Conservation (phyloP, 2,113 vertebrate species). For the Onychostruthus taczanowskii region DNA sequence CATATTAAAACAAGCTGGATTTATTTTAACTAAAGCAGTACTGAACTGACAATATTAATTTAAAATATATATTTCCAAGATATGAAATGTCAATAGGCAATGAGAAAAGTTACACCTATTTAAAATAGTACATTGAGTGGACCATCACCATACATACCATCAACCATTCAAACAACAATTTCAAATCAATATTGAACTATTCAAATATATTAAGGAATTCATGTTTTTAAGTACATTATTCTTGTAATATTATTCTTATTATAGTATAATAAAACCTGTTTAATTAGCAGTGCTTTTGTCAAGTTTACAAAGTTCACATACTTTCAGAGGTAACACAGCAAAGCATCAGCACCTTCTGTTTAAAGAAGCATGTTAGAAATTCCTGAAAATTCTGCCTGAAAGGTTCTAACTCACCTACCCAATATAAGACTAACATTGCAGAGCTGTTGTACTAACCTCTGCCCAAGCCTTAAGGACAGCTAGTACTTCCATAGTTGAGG, state of each 20-base stretch:
- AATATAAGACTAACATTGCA: neutral
- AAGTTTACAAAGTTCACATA: neutral
- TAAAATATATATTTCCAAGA: neutral
- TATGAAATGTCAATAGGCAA: neutral
- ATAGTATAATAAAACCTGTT: neutral
- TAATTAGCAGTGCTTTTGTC: neutral
- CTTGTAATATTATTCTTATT: neutral
- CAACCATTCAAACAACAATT: neutral
- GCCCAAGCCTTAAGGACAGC: slow-evolving; percentile 96
- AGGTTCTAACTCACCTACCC: neutral
- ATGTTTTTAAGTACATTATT: neutral
- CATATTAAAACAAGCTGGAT: neutral
- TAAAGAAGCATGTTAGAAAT: neutral
- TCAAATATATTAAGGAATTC: neutral
- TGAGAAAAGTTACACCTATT: neutral
- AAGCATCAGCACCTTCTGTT: neutral
- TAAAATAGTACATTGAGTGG: neutral
- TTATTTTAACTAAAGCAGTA: neutral
- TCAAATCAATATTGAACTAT: neutral
- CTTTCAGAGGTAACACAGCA: neutral
- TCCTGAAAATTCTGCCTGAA: neutral
- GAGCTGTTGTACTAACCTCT: slow-evolving; percentile 73
- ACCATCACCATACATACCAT: neutral
- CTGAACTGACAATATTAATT: neutral
- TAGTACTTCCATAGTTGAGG: slow-evolving; percentile 89